A percentile compares a stretch with the other conserved stretches of the same genome.
These are phyloP conservation scores for Symphodus melops DNA, from an alignment of 2,113 vertebrate species.

Conservation along the genomic window DNA sequence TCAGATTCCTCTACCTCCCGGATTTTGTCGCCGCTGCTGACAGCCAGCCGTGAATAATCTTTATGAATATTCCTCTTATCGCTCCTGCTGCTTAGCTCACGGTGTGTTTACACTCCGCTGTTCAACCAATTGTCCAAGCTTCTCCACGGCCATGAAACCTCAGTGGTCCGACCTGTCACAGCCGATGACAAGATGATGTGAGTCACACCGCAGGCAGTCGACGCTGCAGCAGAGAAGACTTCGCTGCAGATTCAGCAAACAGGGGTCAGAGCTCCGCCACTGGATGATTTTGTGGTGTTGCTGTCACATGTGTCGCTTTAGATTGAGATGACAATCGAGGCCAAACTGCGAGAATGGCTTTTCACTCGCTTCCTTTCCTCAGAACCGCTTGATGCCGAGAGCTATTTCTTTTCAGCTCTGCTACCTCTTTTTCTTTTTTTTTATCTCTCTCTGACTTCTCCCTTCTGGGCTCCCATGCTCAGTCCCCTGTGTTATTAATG, in stretches of 20 bases:
- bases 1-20: constrained; percentile 45
- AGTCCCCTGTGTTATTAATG: constrained; percentile 54
- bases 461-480: constrained; percentile 38
- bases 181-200: constrained; percentile 38
- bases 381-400: constrained; percentile 41
- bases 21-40: constrained; percentile 56
- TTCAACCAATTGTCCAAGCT: constrained; percentile 58
- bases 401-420: constrained; percentile 52
- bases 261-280: constrained; percentile 46
- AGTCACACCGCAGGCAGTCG: constrained; percentile 21
- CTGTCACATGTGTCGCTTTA: constrained; percentile 61
- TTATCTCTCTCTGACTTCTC: constrained; percentile 51
- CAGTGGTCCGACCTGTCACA: constrained; percentile 48
- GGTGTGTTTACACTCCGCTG: constrained; percentile 48
- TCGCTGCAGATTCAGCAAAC: constrained; percentile 36
- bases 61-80: constrained; percentile 65
- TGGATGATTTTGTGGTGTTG: constrained; percentile 50
- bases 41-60: constrained; percentile 66
- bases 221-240: constrained; percentile 9
- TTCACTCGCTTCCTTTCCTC: constrained; percentile 39
- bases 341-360: constrained; percentile 41
- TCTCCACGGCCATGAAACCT: constrained; percentile 45
- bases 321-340: constrained; percentile 60
- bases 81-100: constrained; percentile 19
- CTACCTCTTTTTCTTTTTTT: constrained; percentile 46